A percentile compares a stretch with the other conserved stretches of the same genome.
Conservation (phyloP, 1,140 invertebrate species). For the Bradynema listronoti region DNA sequence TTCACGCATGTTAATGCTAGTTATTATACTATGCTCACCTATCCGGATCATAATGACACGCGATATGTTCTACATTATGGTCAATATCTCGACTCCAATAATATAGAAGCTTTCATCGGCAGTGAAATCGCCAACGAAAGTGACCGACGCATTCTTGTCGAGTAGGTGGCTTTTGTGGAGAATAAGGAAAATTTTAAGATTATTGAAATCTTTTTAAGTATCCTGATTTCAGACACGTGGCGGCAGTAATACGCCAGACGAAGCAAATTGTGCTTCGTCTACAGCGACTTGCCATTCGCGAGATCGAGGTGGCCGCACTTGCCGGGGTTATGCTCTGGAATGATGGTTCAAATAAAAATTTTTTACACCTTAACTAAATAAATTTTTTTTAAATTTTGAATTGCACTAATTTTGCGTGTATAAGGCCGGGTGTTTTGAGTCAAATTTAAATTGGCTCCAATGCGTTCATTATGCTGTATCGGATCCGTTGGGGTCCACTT, state of each 20-base stretch:
- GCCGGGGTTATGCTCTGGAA: conserved; percentile 43
- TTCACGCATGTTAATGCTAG: conserved; percentile 43
- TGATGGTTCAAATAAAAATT: conserved; percentile 31
- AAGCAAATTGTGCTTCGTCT: conserved; percentile 19
- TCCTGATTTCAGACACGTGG: too few relatives aligned
- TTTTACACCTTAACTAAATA: neutral
- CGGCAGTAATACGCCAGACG: too few relatives aligned
- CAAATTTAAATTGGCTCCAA: too few relatives aligned
- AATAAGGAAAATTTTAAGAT: too few relatives aligned
- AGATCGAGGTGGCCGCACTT: conserved; percentile 41
- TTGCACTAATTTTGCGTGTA: too few relatives aligned
- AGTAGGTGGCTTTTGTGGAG: too few relatives aligned
- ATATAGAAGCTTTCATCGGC: conserved; percentile 37
- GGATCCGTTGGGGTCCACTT: too few relatives aligned
- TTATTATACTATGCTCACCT: conserved; percentile 20
- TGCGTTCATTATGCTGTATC: too few relatives aligned
- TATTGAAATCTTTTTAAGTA: too few relatives aligned
- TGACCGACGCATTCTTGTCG: too few relatives aligned
- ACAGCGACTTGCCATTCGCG: conserved; percentile 28
- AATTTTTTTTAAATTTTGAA: conserved; percentile 10
- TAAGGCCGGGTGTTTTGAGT: too few relatives aligned
- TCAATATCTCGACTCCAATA: conserved; percentile 34
- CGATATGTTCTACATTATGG: conserved; percentile 42
- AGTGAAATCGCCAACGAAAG: too few relatives aligned
- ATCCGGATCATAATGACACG: conserved; percentile 23